Percentiles rank a stretch among this genome's conserved stretches.
These are phyloP conservation scores for Lycorma delicatula DNA, from an alignment of 1,140 invertebrate species.

Conservation along the genomic window DNA sequence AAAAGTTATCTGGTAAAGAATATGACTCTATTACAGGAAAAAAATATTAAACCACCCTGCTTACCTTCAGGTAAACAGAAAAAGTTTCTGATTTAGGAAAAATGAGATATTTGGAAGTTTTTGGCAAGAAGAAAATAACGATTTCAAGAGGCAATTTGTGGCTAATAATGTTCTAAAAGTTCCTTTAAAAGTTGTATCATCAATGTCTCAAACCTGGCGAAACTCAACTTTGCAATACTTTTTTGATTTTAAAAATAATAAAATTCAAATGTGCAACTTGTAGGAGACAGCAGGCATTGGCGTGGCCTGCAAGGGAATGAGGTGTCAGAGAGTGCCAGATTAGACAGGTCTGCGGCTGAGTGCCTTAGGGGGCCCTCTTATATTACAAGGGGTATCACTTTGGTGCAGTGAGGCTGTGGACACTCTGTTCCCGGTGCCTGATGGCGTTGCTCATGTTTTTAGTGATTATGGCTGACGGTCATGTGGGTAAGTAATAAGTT, in stretches of 20 bases:
- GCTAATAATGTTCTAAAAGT: background rate
- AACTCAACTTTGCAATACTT: constrained; percentile 1
- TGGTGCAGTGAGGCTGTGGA: too few relatives aligned
- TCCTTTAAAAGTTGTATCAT: background rate
- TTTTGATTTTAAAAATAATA: constrained; percentile 10
- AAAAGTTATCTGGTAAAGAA: constrained; percentile 5
- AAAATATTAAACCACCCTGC: constrained; percentile 9
- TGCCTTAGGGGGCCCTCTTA: too few relatives aligned
- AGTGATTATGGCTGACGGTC: too few relatives aligned
- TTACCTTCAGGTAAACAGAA: background rate
- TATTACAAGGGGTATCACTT: too few relatives aligned
- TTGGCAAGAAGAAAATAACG: constrained; percentile 4
- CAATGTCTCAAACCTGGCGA: background rate
- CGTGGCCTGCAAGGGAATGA: too few relatives aligned
- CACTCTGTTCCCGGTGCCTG: too few relatives aligned
- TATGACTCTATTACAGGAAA: constrained; percentile 5
- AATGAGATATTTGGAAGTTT: constrained; percentile 3
- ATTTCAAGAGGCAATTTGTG: constrained; percentile 11
- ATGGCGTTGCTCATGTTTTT: too few relatives aligned
- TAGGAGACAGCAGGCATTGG: too few relatives aligned
- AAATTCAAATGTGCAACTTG: constrained; percentile 12
- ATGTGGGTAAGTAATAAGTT: too few relatives aligned
- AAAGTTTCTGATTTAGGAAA: background rate
- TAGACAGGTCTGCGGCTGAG: too few relatives aligned
- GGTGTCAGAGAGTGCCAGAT: too few relatives aligned